Base-by-base conservation (phyloP, 92 coral and sea anemone species). In the Palythoa grandiflora region DNA sequence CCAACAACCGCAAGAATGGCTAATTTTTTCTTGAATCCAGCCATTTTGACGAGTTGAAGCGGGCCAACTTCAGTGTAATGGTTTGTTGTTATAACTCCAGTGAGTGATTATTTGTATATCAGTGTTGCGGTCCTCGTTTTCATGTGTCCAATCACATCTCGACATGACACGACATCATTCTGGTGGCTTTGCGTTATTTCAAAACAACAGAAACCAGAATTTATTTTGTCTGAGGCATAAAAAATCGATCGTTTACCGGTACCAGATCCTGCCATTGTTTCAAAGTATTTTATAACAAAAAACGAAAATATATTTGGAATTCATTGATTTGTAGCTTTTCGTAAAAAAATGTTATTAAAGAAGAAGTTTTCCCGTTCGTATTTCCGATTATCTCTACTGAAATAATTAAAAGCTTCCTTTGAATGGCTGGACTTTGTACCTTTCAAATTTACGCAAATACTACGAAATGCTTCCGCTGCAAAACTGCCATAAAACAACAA, bases 1-100 rank as follows among this genome's bases (percentile, higher is more conserved):
- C 93, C 98, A 68, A 97, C 84, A 9, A 97, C 94, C 52, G 99
- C 99, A 65, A 97, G 77, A n/a, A 88, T 89, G 38, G 91, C 73
- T 35, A 97, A 77, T 88, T 97, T 97, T 48, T 93, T 91, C 80
- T 97, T 97, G 59, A 94, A 75, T 60, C 97, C 97, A 44, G 86
- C 86, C 86, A 81, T 81, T 81, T 28, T 48, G 86, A 47, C 17
- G 61, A 28, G 15, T 65, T 71, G 20, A 68, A 53, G 39, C 9
- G 63, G 17, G 14, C 15, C 7, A 52, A 28, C 77, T 78, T 71
- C 39, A 38, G 17, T 19, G 15, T 63, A 40, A 66, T 47, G 59
- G 5, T 66, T 68, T 83, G 57, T 71, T 68, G 54, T 54, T 75
- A 84, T 71, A 59, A 28, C 50, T 84, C 52, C 68, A 28, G 84